Base-by-base conservation (phyloP, 2,888 invertebrate genomes). In the Orthosia incerta region DNA sequence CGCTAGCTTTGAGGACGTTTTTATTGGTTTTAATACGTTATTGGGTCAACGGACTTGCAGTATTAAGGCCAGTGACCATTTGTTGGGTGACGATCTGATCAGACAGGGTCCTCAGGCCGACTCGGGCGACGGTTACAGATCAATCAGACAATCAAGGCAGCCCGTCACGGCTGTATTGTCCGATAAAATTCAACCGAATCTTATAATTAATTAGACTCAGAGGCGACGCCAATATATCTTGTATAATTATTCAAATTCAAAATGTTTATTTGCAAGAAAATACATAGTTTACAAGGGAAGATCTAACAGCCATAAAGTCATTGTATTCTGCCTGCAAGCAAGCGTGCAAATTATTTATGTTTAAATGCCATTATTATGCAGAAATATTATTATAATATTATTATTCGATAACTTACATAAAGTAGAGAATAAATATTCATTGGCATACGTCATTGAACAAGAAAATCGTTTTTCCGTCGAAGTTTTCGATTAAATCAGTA, bases 1-100 rank as follows among this genome's bases (percentile, higher is more conserved):
- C 86, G 87, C 88, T 86, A 85, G 62, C 53, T 80, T 63, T 72
- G 74, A 68, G 79, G 74, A 64, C 39, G 71, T 81, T 82, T 79
- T 82, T 71, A 72, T 76, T 57, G 55, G 55, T 82, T 82, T 78
- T 77, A 79, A 81, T 82, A 76, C 78, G 73, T 82, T 85, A 88
- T 84, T 88, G 87, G 89, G 89, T 90, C 87, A 89, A 88, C 73
- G 90, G 79, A 84, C 89, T 79, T 75, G 65, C 61, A 56, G 50
- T 71, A 79, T 83, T 81, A 65, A 83, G 80, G 80, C 83, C 80
- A 59, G 67, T 71, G 80, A 71, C 71, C 80, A 83, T n/a, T 81
- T 71, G 67, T 46, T 57, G 65, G 57, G 53, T 46, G 71, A 62
- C 56, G 64, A 46, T 13, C 50, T 67, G 57, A 53, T 71, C 71